Base-by-base conservation (phyloP, 1,140 invertebrate genomes). In the Bombus confusus region DNA sequence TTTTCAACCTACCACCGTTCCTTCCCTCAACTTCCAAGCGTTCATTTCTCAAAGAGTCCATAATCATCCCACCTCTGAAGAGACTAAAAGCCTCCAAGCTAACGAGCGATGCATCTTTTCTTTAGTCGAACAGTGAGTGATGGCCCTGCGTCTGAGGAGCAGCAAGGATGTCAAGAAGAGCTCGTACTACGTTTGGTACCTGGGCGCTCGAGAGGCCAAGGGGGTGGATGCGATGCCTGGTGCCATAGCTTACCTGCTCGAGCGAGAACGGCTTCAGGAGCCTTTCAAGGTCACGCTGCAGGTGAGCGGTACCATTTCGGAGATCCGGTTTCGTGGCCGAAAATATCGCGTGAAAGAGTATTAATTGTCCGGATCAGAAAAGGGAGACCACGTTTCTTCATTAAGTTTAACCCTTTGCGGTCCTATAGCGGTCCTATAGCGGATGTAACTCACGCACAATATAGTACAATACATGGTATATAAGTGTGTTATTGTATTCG, bases 121-220 rank as follows among this genome's bases (percentile, higher is more conserved):
- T 85, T 78, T 66, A 10, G 47, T 52, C 18, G 57, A 83, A 28
- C 89, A 95, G 94, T 90, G 93, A 94, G 94, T 93, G 87, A 95
- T 95, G 95, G 95, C 95, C 88, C 88, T 95, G 88, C 94, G 93
- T 93, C 93, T 97, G 91, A 96, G 97, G 95, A 95, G 97, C 91
- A 96, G 97, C 92, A 98, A 98, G 93, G 98, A 98, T 93, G 97
- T 98, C 89, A 99, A 99, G 95, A 99, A 99, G 94, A 98, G 98
- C 72, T 99, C 98, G 57, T 99, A 99, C 95, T 99, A 99, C 95
- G 98, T 99, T 72, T 99, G 98, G 98, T 99, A 99, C 95, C 96
- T 99, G 88, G 99, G 99, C 37, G 98, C 99, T 89, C 98, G 99
- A 95, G 98, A 99, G 95, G 98, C 98, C 52, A 97, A 98, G 90